Percentiles rank a stretch among this genome's conserved stretches.
phyloP scores from a whole-genome alignment of 1,140 invertebrate species.

The Bombus superbus region DNA sequence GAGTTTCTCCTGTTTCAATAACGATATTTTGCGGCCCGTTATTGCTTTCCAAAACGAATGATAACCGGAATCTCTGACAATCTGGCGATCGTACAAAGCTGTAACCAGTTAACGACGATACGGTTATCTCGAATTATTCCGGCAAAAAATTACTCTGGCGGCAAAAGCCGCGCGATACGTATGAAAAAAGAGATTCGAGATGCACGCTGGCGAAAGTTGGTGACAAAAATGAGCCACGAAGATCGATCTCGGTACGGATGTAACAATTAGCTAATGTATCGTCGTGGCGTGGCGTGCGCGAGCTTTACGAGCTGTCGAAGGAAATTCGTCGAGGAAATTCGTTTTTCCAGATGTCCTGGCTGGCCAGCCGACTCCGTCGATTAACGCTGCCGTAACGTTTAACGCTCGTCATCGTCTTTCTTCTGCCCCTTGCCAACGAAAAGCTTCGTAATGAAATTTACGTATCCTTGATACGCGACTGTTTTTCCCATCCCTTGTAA shows the following conservation, averaged over 20 bases:
- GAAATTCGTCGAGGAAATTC: conserved; percentile 53
- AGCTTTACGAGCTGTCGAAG: conserved; percentile 48
- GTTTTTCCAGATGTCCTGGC: conserved; percentile 45
- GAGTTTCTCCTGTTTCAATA: not conserved
- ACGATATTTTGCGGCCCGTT: not conserved
- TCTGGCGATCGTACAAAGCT: not conserved
- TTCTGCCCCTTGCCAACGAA: not conserved
- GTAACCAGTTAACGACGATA: not conserved
- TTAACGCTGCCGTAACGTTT: conserved; percentile 48
- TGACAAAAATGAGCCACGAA: conserved; percentile 59
- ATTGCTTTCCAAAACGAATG: not conserved
- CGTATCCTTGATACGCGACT: not conserved
- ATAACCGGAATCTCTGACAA: not conserved
- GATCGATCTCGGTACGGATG: conserved; percentile 59
- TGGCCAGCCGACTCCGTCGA: conserved; percentile 45
- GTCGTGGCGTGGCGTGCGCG: not conserved
- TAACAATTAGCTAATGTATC: conserved; percentile 77
- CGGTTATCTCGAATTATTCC: not conserved
- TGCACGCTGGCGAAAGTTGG: conserved; percentile 10
- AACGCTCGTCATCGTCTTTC: not conserved
- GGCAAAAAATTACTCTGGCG: not conserved
- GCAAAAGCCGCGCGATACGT: not conserved
- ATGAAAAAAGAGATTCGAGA: not conserved
- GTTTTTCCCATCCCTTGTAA: not conserved
- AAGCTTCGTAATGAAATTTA: not conserved